These are phyloP conservation scores for Danio rerio DNA, from an alignment of 2,113 vertebrate genomes.

Conservation along the genomic window GRCz12tu NC_133182.1:23132001-23132500, in stretches of 20 bases:
- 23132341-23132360: not conserved
- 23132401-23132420: not conserved
- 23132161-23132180: not conserved
- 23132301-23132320: not conserved
- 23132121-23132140: conserved; percentile 28
- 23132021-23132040: conserved; percentile 33
- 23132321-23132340: not conserved
- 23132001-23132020: conserved; percentile 25
- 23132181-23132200: not conserved
- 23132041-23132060: not conserved
- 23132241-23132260: conserved; percentile 8
- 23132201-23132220: conserved; percentile 13
- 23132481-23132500: no score
- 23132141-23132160: conserved; percentile 27
- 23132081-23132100: conserved; percentile 23
- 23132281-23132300: conserved; percentile 6
- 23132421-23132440: not conserved
- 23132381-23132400: not conserved
- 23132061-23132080: not conserved
- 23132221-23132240: not conserved
- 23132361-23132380: not conserved
- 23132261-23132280: not conserved
- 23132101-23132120: conserved; percentile 31
- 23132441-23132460: no score
- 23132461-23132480: no score